A percentile compares a stretch with the other conserved stretches of the same genome.
These are phyloP conservation scores for Prionace glauca DNA, from an alignment of 2,797 vertebrate species.

Conservation along the genomic window DNA sequence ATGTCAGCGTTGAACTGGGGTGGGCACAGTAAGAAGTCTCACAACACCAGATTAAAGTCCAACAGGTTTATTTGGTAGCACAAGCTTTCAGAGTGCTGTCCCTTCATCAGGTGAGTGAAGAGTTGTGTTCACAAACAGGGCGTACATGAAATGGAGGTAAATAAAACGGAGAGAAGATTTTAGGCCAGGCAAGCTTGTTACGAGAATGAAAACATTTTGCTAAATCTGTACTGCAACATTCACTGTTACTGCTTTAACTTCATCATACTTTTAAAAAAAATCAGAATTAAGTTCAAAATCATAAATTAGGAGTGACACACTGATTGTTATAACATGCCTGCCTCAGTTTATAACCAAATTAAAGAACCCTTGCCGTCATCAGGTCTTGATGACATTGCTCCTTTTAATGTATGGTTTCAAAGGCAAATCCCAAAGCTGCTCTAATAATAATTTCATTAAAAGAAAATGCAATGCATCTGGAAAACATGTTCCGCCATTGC, in stretches of 20 bases:
- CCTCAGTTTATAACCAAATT: conserved; percentile 1
- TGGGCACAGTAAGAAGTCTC: too few species aligned
- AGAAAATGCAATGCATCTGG: conserved; percentile 10
- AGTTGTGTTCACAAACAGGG: too few species aligned
- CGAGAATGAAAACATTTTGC: background rate
- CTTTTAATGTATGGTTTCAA: conserved; percentile 6
- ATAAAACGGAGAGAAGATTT: background rate
- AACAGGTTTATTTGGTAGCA: too few species aligned
- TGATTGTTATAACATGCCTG: background rate
- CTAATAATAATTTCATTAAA: conserved; percentile 11
- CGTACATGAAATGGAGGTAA: too few species aligned
- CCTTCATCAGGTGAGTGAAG: too few species aligned
- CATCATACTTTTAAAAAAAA: background rate
- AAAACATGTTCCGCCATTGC: background rate
- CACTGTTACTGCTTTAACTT: background rate
- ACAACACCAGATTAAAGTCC: too few species aligned
- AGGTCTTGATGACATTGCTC: background rate
- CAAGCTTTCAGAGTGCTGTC: too few species aligned
- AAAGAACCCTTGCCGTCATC: background rate
- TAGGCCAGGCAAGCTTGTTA: too few species aligned
- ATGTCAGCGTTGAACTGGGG: too few species aligned
- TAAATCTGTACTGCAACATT: background rate
- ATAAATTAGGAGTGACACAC: background rate
- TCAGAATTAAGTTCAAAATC: background rate
- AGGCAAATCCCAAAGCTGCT: background rate